phyloP scores from a whole-genome alignment of 2,797 vertebrate genomes.

The Poeciliopsis paucimaculata region DNA sequence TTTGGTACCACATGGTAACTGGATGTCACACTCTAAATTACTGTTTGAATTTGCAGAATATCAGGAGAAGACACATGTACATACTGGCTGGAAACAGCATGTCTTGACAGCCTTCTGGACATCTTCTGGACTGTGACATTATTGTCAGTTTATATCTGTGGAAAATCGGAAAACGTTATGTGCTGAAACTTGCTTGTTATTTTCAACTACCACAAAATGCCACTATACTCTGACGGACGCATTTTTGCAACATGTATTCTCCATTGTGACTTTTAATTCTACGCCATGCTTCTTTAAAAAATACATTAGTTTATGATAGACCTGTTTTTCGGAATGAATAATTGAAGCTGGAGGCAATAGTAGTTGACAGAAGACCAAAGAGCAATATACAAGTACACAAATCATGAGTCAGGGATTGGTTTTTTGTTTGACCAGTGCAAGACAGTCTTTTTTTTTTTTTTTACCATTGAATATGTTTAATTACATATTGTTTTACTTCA shows the following conservation, averaged over 20 bases:
- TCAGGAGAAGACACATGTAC: slow-evolving; percentile 17
- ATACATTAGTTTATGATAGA: slow-evolving; percentile 13
- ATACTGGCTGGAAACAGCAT: slow-evolving; percentile 46
- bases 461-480: neutral
- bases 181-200: slow-evolving; percentile 29
- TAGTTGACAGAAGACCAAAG: neutral
- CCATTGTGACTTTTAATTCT: slow-evolving; percentile 10
- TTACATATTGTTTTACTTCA: neutral
- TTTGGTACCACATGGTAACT: neutral
- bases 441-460: neutral
- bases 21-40: neutral
- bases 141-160: slow-evolving; percentile 39
- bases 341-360: neutral
- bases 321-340: neutral
- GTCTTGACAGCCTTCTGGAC: slow-evolving; percentile 41
- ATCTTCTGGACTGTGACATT: slow-evolving; percentile 35
- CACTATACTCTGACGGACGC: slow-evolving; percentile 12
- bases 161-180: slow-evolving; percentile 32
- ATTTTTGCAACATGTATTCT: slow-evolving; percentile 32
- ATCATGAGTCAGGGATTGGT: neutral
- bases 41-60: slow-evolving; percentile 5
- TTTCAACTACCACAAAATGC: slow-evolving; percentile 28
- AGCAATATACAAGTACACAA: neutral
- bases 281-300: slow-evolving; percentile 57
- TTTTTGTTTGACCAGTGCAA: neutral